A percentile compares a stretch with the other conserved stretches of the same genome.
Evolutionary conservation across 1,140 invertebrate species (phyloP).

Genomic region (Cydia pomonella): DNA sequence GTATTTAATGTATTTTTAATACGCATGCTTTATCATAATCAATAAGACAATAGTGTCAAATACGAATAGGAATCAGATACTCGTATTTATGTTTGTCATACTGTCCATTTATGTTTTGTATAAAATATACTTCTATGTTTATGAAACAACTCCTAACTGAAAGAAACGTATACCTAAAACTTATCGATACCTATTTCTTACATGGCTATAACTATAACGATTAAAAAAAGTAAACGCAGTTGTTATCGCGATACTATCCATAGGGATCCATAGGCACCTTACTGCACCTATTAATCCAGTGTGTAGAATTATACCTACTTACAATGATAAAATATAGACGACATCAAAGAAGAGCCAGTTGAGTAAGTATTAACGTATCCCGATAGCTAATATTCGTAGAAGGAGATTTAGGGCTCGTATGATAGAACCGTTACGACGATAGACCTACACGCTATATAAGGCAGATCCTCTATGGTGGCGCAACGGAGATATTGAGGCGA

Average conservation of each 20-base stretch:
- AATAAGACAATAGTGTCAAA: neutral
- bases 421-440: slow-evolving; percentile 37
- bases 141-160: no score
- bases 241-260: no score
- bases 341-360: neutral
- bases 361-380: neutral
- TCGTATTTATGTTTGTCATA: no score
- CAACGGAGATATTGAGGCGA: neutral
- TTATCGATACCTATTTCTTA: no score
- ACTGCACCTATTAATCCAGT: neutral
- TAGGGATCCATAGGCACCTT: no score
- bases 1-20: slow-evolving; percentile 3
- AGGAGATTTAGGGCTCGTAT: slow-evolving; percentile 39
- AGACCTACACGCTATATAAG: slow-evolving; percentile 34
- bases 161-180: no score
- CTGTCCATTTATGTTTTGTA: no score
- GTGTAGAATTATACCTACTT: neutral
- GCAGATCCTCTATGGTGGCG: neutral
- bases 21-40: neutral
- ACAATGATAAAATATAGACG: neutral
- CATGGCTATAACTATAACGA: no score
- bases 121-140: no score
- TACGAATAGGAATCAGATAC: no score
- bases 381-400: slow-evolving; percentile 25
- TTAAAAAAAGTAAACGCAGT: no score